These are phyloP conservation scores for Phymatocera aterrima DNA, from an alignment of 2,888 invertebrate species.

Conservation along the genomic window DNA sequence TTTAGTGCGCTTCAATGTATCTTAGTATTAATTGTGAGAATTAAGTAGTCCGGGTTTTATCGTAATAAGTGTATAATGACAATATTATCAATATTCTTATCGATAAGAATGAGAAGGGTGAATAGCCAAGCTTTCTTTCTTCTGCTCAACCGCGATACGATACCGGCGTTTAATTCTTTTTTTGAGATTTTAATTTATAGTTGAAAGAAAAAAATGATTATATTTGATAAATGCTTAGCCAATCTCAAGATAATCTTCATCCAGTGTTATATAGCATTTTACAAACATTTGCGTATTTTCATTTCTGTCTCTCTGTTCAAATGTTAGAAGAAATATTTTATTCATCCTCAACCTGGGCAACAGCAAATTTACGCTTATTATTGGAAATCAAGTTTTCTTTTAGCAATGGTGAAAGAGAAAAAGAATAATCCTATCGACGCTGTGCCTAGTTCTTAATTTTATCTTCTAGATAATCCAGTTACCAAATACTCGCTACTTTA, in stretches of 20 bases:
- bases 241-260: neutral
- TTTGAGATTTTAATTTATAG: neutral
- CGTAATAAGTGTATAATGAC: neutral
- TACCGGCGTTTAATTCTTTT: slow-evolving; percentile 13
- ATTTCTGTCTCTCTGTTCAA: neutral
- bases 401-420: neutral
- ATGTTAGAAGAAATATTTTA: neutral
- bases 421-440: slow-evolving; percentile 10
- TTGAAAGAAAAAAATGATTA: neutral
- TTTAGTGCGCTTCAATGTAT: neutral
- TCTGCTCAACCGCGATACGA: slow-evolving; percentile 35
- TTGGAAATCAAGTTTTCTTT: neutral
- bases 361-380: neutral
- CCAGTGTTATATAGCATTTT: neutral
- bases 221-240: neutral
- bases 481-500: slow-evolving; percentile 54
- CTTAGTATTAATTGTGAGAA: neutral
- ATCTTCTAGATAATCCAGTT: slow-evolving; percentile 30
- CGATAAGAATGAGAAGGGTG: neutral
- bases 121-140: neutral
- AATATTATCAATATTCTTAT: slow-evolving; percentile 23
- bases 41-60: neutral
- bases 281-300: no score
- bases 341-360: neutral
- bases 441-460: slow-evolving; percentile 27